Evolutionary conservation across 2,888 invertebrate genomes (phyloP).

Genomic region (Steinernema scapterisci): DNA sequence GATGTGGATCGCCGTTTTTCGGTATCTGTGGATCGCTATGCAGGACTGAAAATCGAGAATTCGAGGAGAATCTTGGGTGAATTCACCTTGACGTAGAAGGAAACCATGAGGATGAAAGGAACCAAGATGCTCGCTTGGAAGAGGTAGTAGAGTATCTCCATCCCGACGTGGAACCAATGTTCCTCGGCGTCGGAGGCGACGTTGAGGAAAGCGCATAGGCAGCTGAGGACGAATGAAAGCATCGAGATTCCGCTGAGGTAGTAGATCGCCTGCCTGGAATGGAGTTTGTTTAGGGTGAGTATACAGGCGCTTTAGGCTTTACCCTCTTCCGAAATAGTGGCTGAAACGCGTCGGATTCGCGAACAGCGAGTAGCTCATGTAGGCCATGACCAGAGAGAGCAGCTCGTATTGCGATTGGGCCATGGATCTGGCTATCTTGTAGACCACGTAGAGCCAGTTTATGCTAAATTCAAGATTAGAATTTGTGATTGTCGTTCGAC

Average conservation of each 20-base stretch:
- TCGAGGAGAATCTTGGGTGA: too few species aligned
- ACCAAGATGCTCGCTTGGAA: not conserved
- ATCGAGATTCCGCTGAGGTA: not conserved
- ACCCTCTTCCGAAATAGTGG: not conserved
- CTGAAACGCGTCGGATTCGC: not conserved
- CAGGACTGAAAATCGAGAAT: conserved; percentile 3
- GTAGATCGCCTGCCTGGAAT: not conserved
- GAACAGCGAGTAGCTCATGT: conserved; percentile 6
- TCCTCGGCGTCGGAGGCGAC: not conserved
- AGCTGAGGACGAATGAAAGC: not conserved
- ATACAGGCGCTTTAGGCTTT: not conserved
- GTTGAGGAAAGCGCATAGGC: not conserved
- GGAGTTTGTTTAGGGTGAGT: not conserved
- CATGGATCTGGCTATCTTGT: not conserved
- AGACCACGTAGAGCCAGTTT: conserved; percentile 1
- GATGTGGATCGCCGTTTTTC: not conserved
- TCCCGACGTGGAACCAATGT: not conserved
- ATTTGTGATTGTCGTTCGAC: not conserved
- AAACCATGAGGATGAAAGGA: conserved; percentile 5
- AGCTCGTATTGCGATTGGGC: conserved; percentile 1
- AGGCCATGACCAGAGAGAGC: conserved; percentile 13
- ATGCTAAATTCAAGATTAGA: too few species aligned
- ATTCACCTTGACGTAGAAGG: conserved; percentile 5
- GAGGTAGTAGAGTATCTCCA: not conserved
- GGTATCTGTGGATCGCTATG: not conserved